These are phyloP conservation scores for Xiphorhynchus elegans DNA, from an alignment of 2,113 vertebrate genomes.

Conservation along the genomic window DNA sequence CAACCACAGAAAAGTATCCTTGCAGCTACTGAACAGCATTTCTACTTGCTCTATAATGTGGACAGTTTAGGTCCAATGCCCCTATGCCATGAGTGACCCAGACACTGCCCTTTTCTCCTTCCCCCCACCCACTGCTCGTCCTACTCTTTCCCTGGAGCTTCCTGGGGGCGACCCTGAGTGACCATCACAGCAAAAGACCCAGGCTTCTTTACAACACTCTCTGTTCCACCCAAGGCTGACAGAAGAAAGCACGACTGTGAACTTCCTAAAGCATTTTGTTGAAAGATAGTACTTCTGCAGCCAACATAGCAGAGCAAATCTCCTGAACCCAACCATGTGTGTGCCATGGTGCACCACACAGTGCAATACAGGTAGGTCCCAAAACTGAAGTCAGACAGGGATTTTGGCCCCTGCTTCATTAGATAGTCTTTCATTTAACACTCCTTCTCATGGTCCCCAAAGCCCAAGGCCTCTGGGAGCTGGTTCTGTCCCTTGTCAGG, in stretches of 20 bases:
- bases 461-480: neutral
- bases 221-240: accelerated
- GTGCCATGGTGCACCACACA: too few species aligned
- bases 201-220: neutral
- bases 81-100: neutral
- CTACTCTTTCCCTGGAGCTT: neutral
- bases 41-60: neutral
- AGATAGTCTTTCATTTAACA: neutral
- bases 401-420: neutral
- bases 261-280: neutral
- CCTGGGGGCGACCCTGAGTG: neutral
- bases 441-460: neutral
- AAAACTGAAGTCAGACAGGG: neutral
- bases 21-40: neutral
- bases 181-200: accelerated
- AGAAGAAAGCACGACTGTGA: neutral
- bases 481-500: neutral
- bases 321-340: neutral
- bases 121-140: neutral
- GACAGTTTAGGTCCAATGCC: neutral
- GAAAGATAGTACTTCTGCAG: neutral
- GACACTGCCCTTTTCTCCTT: neutral
- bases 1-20: neutral
- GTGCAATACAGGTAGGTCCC: too few species aligned
- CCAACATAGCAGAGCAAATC: neutral